A percentile compares a stretch with the other conserved stretches of the same genome.
phyloP scores from a whole-genome alignment of 1,140 invertebrate genomes.

The Wiebesia pumilae region DNA sequence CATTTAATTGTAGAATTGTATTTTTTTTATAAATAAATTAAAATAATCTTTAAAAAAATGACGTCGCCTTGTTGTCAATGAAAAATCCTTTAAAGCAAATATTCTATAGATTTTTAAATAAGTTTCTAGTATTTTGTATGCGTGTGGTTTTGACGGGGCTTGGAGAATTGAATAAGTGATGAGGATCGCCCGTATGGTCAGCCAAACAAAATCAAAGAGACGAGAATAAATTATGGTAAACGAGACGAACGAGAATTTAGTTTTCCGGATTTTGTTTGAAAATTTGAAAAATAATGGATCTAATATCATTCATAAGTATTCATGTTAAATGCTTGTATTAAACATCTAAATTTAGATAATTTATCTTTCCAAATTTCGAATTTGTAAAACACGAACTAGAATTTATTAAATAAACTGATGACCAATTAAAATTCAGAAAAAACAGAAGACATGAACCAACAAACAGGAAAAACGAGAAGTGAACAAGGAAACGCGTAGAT shows the following conservation, averaged over 20 bases:
- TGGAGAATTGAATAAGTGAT: conserved; percentile 17
- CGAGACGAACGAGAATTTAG: not conserved
- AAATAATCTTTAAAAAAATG: too few species aligned
- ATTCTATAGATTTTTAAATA: not conserved
- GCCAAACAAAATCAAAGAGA: not conserved
- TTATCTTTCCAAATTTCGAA: too few species aligned
- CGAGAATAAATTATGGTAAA: conserved; percentile 1
- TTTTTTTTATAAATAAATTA: too few species aligned
- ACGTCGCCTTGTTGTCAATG: not conserved
- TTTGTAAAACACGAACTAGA: too few species aligned
- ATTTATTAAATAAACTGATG: too few species aligned
- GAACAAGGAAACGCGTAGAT: not conserved
- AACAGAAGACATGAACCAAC: not conserved
- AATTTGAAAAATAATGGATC: not conserved
- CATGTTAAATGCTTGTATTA: too few species aligned
- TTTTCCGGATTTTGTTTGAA: not conserved
- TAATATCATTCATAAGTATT: too few species aligned
- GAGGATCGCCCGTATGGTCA: conserved; percentile 4
- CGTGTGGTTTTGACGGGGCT: not conserved
- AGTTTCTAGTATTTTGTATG: not conserved
- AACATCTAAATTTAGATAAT: too few species aligned
- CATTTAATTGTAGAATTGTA: too few species aligned
- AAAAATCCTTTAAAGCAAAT: not conserved
- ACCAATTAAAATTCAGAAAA: not conserved
- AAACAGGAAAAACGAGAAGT: not conserved